phyloP scores from a whole-genome alignment of 2,113 vertebrate genomes.

The Antechinus stuartii region DNA sequence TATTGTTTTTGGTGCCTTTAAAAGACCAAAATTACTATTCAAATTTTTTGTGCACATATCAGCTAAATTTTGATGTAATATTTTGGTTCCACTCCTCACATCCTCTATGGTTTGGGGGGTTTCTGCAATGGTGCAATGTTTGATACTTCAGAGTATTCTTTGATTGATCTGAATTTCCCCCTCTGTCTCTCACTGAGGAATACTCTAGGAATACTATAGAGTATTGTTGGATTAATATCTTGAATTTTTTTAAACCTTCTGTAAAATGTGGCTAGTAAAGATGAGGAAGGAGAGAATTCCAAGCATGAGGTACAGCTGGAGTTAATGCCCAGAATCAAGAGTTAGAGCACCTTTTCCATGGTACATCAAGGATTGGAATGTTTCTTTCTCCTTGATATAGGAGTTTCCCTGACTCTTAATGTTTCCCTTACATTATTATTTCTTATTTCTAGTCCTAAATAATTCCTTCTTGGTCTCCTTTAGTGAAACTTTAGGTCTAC shows the following conservation, averaged over 20 bases:
- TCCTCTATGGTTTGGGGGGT: neutral
- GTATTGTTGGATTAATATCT: neutral
- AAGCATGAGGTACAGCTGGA: neutral
- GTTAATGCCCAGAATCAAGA: neutral
- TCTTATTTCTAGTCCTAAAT: neutral
- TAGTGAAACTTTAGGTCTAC: neutral
- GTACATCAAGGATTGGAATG: neutral
- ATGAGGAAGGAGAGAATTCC: neutral
- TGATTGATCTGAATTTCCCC: neutral
- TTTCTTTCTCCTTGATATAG: neutral
- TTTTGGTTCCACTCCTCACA: neutral
- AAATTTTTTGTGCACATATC: neutral
- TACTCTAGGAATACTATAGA: neutral
- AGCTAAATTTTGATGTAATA: neutral
- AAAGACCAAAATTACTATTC: neutral
- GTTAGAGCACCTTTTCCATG: neutral
- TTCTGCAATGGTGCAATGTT: neutral
- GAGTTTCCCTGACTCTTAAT: neutral
- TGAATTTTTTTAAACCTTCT: neutral
- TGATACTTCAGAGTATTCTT: neutral
- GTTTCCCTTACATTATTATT: neutral
- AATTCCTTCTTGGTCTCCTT: neutral
- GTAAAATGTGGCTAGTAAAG: neutral
- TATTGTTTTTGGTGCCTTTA: neutral
- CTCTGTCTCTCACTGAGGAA: neutral